A percentile compares a stretch with the other conserved stretches of the same genome.
These are phyloP conservation scores for Monoplex corrugatus DNA, from an alignment of 2,888 invertebrate genomes.

Conservation along the genomic window DNA sequence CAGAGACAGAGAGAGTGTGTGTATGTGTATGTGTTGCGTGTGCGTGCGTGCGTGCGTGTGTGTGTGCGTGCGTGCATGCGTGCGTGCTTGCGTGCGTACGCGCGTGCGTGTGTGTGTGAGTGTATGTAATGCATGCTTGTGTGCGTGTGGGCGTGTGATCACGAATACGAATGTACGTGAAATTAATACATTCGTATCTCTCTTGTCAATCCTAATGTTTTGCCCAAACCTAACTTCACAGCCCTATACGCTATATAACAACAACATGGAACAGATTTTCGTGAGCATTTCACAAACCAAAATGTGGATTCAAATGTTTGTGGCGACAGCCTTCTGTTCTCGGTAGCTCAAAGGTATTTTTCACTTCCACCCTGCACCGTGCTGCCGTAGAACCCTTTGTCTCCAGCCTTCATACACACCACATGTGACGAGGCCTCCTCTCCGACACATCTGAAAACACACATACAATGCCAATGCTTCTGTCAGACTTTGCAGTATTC, in stretches of 20 bases:
- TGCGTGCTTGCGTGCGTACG: background rate
- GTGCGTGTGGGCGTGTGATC: background rate
- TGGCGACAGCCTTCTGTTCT: conserved; percentile 58
- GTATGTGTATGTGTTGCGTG: background rate
- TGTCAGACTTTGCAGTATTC: too few relatives aligned
- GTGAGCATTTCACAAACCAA: conserved; percentile 37
- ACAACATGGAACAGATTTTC: background rate
- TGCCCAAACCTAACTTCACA: too few relatives aligned
- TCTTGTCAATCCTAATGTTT: too few relatives aligned
- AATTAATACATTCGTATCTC: background rate
- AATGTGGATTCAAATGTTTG: conserved; percentile 58
- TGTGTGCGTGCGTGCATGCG: background rate
- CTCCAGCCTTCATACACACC: conserved; percentile 69
- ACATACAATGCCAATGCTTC: too few relatives aligned
- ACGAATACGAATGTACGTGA: background rate
- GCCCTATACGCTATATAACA: background rate
- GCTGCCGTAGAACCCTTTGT: conserved; percentile 67
- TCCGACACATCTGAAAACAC: conserved; percentile 63
- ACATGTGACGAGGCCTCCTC: conserved; percentile 54
- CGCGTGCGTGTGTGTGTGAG: background rate
- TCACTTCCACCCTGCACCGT: conserved; percentile 64
- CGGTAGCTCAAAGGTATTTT: conserved; percentile 63
- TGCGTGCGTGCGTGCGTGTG: background rate
- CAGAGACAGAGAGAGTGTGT: conserved; percentile 17
- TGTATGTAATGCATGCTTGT: background rate